Percentiles rank a stretch among this genome's conserved stretches.
phyloP scores from a whole-genome alignment of 2,113 vertebrate genomes.

The Paradoxurus hermaphroditus region DNA sequence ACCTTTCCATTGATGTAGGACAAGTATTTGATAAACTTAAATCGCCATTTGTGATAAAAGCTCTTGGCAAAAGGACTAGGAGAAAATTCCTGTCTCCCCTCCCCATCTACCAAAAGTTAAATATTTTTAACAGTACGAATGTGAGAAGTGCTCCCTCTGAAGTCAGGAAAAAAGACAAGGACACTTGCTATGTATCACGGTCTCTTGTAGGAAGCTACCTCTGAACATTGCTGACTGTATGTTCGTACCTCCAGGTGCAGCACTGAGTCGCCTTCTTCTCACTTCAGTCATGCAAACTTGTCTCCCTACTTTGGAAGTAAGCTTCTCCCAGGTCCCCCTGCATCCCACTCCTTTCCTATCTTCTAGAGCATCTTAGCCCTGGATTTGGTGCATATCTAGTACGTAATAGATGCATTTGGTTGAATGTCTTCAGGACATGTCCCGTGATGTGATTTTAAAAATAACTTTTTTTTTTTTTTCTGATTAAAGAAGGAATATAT shows the following conservation, averaged over 20 bases:
- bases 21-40: not conserved
- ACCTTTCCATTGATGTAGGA: not conserved
- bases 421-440: not conserved
- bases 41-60: not conserved
- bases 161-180: not conserved
- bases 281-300: not conserved
- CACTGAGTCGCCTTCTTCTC: not conserved
- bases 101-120: not conserved
- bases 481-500: not conserved
- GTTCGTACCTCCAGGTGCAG: not conserved
- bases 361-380: not conserved
- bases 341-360: not conserved
- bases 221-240: not conserved
- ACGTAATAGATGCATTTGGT: not conserved
- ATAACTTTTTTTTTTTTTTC: not conserved
- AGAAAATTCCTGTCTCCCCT: not conserved
- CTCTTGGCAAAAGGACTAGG: not conserved
- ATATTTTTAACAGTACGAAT: slow-evolving; percentile 13
- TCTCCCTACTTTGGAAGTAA: not conserved
- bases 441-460: not conserved
- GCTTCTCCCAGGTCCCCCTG: not conserved
- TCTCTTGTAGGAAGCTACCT: not conserved
- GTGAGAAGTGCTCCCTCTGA: not conserved
- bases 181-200: not conserved
- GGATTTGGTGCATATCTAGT: not conserved